phyloP scores from a whole-genome alignment of 2,888 invertebrate species.

The Prosapia bicincta region DNA sequence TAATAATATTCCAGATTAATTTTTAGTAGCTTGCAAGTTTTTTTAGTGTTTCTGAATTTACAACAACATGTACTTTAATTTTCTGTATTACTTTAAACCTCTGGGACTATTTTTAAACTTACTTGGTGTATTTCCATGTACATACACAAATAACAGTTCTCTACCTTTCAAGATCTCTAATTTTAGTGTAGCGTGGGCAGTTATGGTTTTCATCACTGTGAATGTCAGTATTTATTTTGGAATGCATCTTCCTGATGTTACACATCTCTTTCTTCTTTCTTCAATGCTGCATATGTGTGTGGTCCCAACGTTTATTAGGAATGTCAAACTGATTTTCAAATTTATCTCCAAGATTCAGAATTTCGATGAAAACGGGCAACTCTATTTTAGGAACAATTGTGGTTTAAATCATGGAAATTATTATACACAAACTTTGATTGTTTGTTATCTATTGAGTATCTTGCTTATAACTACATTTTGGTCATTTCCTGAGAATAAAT shows the following conservation, averaged over 20 bases:
- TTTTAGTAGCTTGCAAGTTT: background rate
- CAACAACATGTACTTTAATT: background rate
- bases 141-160: background rate
- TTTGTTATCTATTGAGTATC: background rate
- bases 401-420: background rate
- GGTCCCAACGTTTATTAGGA: background rate
- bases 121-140: background rate
- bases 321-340: background rate
- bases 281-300: background rate
- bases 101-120: background rate
- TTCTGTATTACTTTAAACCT: background rate
- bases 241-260: background rate
- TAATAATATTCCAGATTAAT: too few species aligned
- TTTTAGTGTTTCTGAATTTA: background rate
- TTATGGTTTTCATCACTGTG: background rate
- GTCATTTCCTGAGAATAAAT: too few species aligned
- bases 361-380: background rate
- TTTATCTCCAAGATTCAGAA: background rate
- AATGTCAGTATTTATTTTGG: background rate
- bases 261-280: background rate
- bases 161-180: background rate
- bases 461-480: too few species aligned
- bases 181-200: background rate
- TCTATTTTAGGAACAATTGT: background rate
- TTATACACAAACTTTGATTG: background rate